Evolutionary conservation across 2,888 invertebrate species (phyloP), one percentile per base, ranked within the genome.

Genomic region (Microplitis deprimator): DNA sequence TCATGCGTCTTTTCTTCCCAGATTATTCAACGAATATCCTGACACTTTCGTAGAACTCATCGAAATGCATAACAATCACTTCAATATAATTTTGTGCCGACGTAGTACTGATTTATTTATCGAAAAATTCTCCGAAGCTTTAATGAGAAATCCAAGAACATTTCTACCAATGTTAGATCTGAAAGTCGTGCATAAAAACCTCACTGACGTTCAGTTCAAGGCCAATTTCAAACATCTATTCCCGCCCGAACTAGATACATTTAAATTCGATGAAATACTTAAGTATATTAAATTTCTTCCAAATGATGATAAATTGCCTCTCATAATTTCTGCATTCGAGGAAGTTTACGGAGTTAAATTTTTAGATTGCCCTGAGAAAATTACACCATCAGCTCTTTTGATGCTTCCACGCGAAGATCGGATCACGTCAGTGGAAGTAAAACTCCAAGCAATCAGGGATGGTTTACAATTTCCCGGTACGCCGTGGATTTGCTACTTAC

Each of bases 401-500:
- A 41, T 87, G 5, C 59, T 89, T 60, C 83, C 87, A 5, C 4
- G 39, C 1, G 82, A 85, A 0, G 83, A 88, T 10, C 84, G 89
- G 2, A 73, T 74, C 0, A 73, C 8, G 4, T 80, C 84, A 17
- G 88, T 85, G 5, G 81, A 79, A 8, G 77, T 80, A 5, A 87
- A 86, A 64, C 8, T 88, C 1, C 1, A 20, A 0, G 72, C 82
- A n/a, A 64, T 75, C 5, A 77, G 79, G 59, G 2, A 20, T 17
- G 3, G 7, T 1, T 1, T 67, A 1, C 8, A 1, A 0, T 38
- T 6, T 1, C 64, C 73, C 0, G n/a, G 40, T 0, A 5, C 5
- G 1, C 78, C 73, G 0, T 89, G 89, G 89, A 80, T 81, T 16
- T 85, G 84, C 76, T 89, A 87, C 39, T 74, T 89, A 16, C 81